Base-by-base conservation (phyloP, 2,113 vertebrate genomes). In the Emydura subglobosa region DNA sequence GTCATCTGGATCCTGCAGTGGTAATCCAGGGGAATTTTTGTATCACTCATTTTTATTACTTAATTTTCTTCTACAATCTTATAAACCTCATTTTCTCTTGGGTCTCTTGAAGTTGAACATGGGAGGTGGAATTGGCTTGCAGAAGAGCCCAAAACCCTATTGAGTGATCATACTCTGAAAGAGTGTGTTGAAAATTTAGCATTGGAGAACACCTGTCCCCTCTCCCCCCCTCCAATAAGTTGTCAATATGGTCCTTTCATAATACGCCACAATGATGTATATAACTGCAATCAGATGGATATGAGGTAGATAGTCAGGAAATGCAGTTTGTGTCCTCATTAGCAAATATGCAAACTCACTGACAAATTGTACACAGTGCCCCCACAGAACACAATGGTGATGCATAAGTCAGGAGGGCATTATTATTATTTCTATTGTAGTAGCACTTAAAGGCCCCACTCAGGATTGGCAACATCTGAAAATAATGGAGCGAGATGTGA, bases 21-120 rank as follows among this genome's bases (percentile, higher is more conserved):
- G 34, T 39, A 39, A 72, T 72, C 19, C 65, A 72, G n/a, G 31
- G 13, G 57, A 44, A 91, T 79, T 84, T 89, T 50, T 7, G 4
- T 92, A 59, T 87, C 89, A 47, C 1, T 88, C 59, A 51, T n/a
- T 61, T 59, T 51, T 82, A n/a, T 82, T 88, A 80, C 85, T 93
- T 44, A 76, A 10, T 86, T 92, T 59, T 86, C 79, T 53, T 65
- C 13, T 50, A 39, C 6, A n/a, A 51, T 68, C 93, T 85, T 91
- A 91, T 51, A 92, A n/a, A 8, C 7, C n/a, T 44, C 11, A 9
- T 83, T 96, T 91, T 79, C 78, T 86, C 31, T 16, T 4, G 19
- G 4, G 12, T 0, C 39, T 50, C 61, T 39, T 65, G 83, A 68
- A 27, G 79, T 65, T 79, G 90, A 84, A 76, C 0, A 0, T 4